Base-by-base conservation (phyloP, 1,140 invertebrate genomes). In the Thalassaphorura encarpata region DNA sequence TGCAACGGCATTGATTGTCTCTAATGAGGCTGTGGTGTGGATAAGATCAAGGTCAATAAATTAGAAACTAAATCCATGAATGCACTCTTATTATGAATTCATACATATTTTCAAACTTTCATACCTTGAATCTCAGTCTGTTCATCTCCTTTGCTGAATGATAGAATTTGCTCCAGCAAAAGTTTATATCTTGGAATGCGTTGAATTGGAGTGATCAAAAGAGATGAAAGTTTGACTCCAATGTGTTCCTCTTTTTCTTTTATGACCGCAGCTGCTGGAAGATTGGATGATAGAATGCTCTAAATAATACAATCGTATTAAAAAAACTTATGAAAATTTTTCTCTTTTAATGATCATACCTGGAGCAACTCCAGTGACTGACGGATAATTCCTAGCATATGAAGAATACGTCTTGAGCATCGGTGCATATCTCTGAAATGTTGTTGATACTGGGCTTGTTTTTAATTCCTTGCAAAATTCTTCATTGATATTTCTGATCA, bases 181-280 rank as follows among this genome's bases (percentile, higher is more conserved):
- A 64, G 42, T 52, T 64, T 64, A 31, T 64, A 64, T 16, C 62
- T 26, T 33, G 62, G 62, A 46, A 64, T 60, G 5, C 62, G 5
- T 24, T 64, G 62, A 47, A 64, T 64, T n/a, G 62, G 62, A 5
- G 57, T 60, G 21, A 64, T 64, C 19, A 64, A 40, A 39, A 58
- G 60, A 1, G 59, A 54, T 52, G 61, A 60, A 15, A 64, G 31
- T 41, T 52, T 64, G 18, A 57, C 60, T n/a, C 56, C 56, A 18
- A 64, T 16, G 13, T 33, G 31, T 42, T 61, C 58, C 40, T 64
- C 62, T 43, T 61, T 64, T 15, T 39, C 40, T 27, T 52, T 61
- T 6, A 64, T 54, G 3, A 56, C 1, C 4, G 42, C 19, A 6
- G 48, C 48, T 5, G 48, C 48, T 51, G 48, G 4, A n/a, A 27